phyloP scores from a whole-genome alignment of 1,140 invertebrate species.

The Bombus confusus region DNA sequence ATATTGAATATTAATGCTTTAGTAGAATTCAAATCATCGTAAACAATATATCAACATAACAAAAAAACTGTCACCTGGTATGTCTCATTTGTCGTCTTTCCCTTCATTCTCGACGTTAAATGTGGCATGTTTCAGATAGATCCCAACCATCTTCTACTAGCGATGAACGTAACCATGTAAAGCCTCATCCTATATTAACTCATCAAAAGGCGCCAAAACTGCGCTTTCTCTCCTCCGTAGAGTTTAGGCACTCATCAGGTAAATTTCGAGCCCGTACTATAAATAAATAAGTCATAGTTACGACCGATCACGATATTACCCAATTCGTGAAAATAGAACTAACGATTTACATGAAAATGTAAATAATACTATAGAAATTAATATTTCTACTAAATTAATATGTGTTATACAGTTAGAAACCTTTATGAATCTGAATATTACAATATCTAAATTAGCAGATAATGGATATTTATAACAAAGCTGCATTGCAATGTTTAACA shows the following conservation, averaged over 20 bases:
- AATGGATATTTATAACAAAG: not conserved
- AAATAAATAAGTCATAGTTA: slow-evolving; percentile 41
- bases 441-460: not conserved
- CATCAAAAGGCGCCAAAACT: slow-evolving; percentile 87
- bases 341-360: not conserved
- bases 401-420: not conserved
- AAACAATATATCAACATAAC: slow-evolving; percentile 25
- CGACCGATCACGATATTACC: not conserved
- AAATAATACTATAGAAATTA: not conserved
- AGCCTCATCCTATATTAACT: slow-evolving; percentile 83
- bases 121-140: slow-evolving; percentile 85
- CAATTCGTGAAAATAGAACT: not conserved
- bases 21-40: not conserved
- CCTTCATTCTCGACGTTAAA: slow-evolving; percentile 79
- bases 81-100: slow-evolving; percentile 66
- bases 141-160: slow-evolving; percentile 84
- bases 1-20: not conserved
- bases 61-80: slow-evolving; percentile 49
- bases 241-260: slow-evolving; percentile 88
- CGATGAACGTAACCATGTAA: slow-evolving; percentile 83
- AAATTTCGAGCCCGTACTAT: slow-evolving; percentile 75
- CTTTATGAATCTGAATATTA: not conserved
- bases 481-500: not conserved
- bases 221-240: slow-evolving; percentile 90
- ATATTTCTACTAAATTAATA: not conserved